phyloP scores from a whole-genome alignment of 2,888 invertebrate species.

The Sympetrum striolatum region DNA sequence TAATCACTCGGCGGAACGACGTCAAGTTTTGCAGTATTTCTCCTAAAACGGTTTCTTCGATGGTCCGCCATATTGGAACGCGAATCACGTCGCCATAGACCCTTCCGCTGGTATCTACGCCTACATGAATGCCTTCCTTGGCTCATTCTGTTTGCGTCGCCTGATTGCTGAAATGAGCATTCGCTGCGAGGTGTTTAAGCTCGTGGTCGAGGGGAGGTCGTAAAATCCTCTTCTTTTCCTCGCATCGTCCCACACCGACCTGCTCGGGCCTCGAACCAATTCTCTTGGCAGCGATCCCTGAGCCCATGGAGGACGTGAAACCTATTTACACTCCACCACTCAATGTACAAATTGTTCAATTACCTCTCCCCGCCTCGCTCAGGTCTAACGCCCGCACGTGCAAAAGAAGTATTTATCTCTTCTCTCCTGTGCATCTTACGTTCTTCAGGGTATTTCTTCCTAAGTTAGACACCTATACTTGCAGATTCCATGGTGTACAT shows the following conservation, averaged over 20 bases:
- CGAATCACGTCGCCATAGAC: neutral
- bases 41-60: neutral
- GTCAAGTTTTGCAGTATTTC: neutral
- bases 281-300: neutral
- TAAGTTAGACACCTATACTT: no score
- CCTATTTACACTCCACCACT: neutral
- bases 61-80: neutral
- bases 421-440: neutral
- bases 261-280: neutral
- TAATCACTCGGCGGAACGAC: neutral
- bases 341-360: neutral
- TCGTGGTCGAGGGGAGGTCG: neutral
- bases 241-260: neutral
- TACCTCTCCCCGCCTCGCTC: neutral
- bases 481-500: no score
- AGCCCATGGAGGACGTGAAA: neutral
- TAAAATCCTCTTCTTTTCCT: neutral
- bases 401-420: neutral
- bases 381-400: neutral
- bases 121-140: neutral
- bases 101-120: neutral
- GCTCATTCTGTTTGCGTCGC: neutral
- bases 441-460: neutral
- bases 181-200: neutral
- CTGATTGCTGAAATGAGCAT: neutral